Base-by-base conservation (phyloP, 2,113 vertebrate species). In the Alouatta palliata region DNA sequence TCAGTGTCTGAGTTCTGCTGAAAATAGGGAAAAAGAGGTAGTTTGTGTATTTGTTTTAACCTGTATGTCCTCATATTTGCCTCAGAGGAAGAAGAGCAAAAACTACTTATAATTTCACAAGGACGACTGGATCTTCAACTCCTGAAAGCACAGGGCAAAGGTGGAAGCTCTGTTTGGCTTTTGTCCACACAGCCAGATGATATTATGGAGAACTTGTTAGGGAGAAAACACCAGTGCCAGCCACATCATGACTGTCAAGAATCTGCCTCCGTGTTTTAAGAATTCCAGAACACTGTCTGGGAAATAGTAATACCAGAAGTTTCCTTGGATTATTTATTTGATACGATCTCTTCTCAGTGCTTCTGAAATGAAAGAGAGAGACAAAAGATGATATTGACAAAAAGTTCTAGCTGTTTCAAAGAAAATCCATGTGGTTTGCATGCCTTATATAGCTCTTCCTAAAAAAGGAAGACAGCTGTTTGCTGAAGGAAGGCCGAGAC, bases 141-240 rank as follows among this genome's bases (percentile, higher is more conserved):
- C 92, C 79, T 95, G 91, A 93, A 94, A 90, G 97, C 94, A 96
- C 90, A 97, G 96, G 47, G 77, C 81, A 89, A 96, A 98, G 96
- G 98, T 98, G 97, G 98, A 94, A 97, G 95, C 93, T 97, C 86
- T 90, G 70, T 96, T 97, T 98, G 98, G 96, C 96, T 90, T 40
- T 81, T 94, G 58, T 98, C 98, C 98, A 97, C 91, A 94, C 95
- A 98, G 97, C 90, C 96, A 98, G 97, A 98, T 98, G 95, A 97
- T 87, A 98, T 97, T 98, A 97, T 45, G 82, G 79, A 94, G 84
- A 49, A 13, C 97, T 66, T 76, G 92, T 61, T 37, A 87, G 95
- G 83, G 94, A 35, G 94, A 91, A 98, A 98, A 97, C 86, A 93
- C 94, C 87, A 92, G 45, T 8, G 19, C n/a, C 95, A 97, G 96